Conservation (phyloP, 2,113 vertebrate species). For the Narcine bancroftii region DNA sequence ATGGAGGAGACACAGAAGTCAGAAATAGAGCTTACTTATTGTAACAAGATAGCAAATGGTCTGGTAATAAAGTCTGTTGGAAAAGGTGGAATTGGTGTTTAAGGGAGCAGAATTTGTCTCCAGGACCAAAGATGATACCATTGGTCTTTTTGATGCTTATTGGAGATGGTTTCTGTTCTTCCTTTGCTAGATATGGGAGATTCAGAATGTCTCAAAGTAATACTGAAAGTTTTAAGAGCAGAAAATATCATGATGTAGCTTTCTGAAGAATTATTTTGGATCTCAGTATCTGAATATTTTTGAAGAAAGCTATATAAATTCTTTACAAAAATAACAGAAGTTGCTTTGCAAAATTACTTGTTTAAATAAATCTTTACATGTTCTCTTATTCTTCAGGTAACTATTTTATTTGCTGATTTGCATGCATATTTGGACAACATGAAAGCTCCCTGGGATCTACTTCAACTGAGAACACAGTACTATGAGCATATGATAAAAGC, state of each 20-base stretch:
- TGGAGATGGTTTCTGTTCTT: neutral
- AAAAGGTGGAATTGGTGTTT: neutral
- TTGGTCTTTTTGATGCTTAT: neutral
- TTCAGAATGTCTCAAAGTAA: too few species aligned
- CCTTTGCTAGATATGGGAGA: neutral
- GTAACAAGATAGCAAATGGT: neutral
- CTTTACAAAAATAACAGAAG: neutral
- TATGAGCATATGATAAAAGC: constrained; percentile 91
- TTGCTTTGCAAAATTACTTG: neutral
- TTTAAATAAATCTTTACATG: neutral
- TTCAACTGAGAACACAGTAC: constrained; percentile 81
- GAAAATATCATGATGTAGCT: neutral
- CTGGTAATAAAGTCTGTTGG: neutral
- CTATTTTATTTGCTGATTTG: constrained; percentile 87
- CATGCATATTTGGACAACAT: constrained; percentile 95
- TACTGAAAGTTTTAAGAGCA: neutral
- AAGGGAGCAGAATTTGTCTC: neutral
- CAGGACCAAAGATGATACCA: neutral
- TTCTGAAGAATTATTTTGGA: neutral
- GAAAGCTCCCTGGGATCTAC: constrained; percentile 96
- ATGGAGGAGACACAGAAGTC: neutral
- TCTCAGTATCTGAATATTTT: neutral
- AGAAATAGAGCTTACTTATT: neutral
- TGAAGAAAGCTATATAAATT: neutral
- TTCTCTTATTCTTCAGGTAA: constrained; percentile 60